These are phyloP conservation scores for Dendrolimus punctatus DNA, from an alignment of 1,140 invertebrate species.

Conservation along the genomic window DNA sequence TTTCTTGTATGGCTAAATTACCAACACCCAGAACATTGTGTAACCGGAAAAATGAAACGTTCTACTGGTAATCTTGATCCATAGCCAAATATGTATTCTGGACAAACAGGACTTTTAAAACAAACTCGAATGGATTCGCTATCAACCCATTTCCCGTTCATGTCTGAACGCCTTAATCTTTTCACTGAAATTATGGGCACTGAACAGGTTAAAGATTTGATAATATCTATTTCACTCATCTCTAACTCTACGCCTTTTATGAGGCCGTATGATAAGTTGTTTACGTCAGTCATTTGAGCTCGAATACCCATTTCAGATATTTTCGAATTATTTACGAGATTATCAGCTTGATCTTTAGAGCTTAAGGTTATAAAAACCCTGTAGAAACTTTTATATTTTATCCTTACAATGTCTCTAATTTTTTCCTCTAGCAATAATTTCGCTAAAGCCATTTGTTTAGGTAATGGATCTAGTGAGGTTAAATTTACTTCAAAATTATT, in stretches of 20 bases:
- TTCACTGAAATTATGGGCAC: conserved; percentile 13
- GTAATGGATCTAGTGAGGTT: conserved; percentile 10
- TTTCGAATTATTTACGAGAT: conserved; percentile 8
- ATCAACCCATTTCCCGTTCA: conserved; percentile 15
- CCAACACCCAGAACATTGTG: conserved; percentile 7
- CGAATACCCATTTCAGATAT: conserved; percentile 11
- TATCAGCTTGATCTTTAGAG: conserved; percentile 11
- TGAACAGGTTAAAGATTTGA: conserved; percentile 7
- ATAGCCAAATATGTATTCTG: neutral
- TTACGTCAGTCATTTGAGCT: conserved; percentile 11
- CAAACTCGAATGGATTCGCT: conserved; percentile 10
- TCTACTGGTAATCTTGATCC: conserved; percentile 3
- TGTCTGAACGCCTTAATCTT: conserved; percentile 14
- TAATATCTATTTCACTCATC: too few species aligned
- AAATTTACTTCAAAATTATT: conserved; percentile 5
- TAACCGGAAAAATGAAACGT: conserved; percentile 6
- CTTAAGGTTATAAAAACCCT: conserved; percentile 14
- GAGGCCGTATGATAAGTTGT: conserved; percentile 14
- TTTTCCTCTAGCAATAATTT: conserved; percentile 17
- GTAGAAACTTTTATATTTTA: conserved; percentile 23
- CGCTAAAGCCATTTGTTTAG: conserved; percentile 22
- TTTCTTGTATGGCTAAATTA: conserved; percentile 6
- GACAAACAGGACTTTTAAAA: conserved; percentile 1
- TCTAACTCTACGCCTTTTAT: conserved; percentile 18
- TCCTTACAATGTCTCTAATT: conserved; percentile 13